These are phyloP conservation scores for Nephila pilipes DNA, from an alignment of 1,140 invertebrate genomes.

Conservation along the genomic window DNA sequence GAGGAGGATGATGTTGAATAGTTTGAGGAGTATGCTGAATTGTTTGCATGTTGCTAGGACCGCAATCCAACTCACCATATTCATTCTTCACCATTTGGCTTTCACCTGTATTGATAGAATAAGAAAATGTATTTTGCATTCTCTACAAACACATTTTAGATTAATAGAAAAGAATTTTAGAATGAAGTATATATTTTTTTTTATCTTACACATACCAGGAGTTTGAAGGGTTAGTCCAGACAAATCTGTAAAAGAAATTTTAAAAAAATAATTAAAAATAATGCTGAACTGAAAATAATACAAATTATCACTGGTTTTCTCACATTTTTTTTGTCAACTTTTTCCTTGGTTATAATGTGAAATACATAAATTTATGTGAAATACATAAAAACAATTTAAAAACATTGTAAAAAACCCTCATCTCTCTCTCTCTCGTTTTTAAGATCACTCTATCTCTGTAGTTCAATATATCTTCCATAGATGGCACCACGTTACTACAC, in stretches of 20 bases:
- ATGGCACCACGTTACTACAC: no score
- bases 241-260: constrained; percentile 85
- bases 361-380: no score
- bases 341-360: neutral
- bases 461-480: no score
- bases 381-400: no score
- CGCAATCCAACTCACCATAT: constrained; percentile 82
- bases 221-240: constrained; percentile 92
- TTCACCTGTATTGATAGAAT: constrained; percentile 28
- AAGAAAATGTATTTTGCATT: neutral
- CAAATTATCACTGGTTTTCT: no score
- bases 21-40: constrained; percentile 83
- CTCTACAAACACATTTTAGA: neutral
- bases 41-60: constrained; percentile 74
- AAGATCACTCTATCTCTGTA: no score
- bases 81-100: constrained; percentile 88
- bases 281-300: no score
- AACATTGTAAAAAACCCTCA: no score
- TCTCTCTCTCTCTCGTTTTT: no score
- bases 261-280: no score
- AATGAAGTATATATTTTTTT: neutral
- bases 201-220: constrained; percentile 82
- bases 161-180: neutral
- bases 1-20: constrained; percentile 91
- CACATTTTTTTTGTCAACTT: no score